Evolutionary conservation across 2,113 vertebrate genomes (phyloP).

Genomic region (Eretmochelys imbricata): DNA sequence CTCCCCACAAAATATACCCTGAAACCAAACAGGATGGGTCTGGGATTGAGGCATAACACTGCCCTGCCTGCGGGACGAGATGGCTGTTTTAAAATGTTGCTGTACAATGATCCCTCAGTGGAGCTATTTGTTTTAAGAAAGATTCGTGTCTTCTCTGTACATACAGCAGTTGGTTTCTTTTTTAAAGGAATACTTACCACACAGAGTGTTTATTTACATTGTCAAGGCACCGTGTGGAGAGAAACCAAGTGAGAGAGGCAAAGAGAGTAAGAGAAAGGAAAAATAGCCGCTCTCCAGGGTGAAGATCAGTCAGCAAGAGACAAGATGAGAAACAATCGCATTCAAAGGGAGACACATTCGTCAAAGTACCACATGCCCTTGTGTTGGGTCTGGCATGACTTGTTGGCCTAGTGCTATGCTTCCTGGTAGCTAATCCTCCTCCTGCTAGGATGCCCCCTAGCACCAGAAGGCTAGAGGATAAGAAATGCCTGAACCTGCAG

Average conservation of each 20-base stretch:
- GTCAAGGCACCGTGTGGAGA: background rate
- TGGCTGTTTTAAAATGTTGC: background rate
- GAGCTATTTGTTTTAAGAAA: background rate
- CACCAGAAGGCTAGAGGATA: background rate
- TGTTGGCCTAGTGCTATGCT: background rate
- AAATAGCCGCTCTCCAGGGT: background rate
- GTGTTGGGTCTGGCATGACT: background rate
- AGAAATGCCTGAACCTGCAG: background rate
- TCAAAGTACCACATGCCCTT: background rate
- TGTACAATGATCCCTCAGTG: background rate
- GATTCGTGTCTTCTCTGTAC: background rate
- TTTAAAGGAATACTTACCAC: background rate
- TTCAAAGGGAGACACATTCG: background rate
- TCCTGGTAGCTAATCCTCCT: background rate
- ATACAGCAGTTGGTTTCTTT: background rate
- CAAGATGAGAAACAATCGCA: background rate
- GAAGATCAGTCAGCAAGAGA: background rate
- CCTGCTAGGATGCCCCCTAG: background rate
- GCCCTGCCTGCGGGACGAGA: background rate
- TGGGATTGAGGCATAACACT: background rate
- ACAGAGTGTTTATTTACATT: background rate
- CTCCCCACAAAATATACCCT: background rate
- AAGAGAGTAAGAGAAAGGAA: background rate
- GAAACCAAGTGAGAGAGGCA: background rate
- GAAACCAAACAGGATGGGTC: background rate